Base-by-base conservation (phyloP, 2,888 invertebrate species). In the Athripsodes cinereus region DNA sequence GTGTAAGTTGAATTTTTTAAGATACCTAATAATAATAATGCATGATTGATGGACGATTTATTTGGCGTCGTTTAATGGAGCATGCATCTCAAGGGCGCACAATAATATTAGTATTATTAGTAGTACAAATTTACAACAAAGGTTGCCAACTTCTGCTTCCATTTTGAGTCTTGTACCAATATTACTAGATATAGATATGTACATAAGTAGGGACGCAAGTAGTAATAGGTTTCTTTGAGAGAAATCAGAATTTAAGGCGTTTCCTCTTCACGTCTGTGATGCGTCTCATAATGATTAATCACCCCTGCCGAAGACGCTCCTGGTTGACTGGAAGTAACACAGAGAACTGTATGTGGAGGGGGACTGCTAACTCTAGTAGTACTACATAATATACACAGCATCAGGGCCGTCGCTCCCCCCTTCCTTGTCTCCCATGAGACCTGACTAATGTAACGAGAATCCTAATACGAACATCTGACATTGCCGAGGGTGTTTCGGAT, bases 281-380 rank as follows among this genome's bases (percentile, higher is more conserved):
- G 60, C 55, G 60, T 52, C 22, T 26, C 60, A 63, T n/a, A n/a
- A n/a, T 63, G 63, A 63, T 63, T 63, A 63, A 63, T 62, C 61
- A 55, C 56, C 60, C 35, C 62, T 59, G 63, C 59, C n/a, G n/a
- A n/a, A n/a, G n/a, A n/a, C n/a, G n/a, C n/a, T n/a, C n/a, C n/a
- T 63, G 63, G 61, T 21, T 40, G 40, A 40, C 40, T 40, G 40
- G 40, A 40, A 40, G 40, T 13, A 3, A 11, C 11, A n/a, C n/a
- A n/a, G n/a, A n/a, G n/a, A n/a, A n/a, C n/a, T n/a, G n/a, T n/a
- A n/a, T n/a, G n/a, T n/a, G n/a, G n/a, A n/a, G n/a, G n/a, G n/a
- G n/a, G n/a, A n/a, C n/a, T n/a, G n/a, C n/a, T n/a, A n/a, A n/a
- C n/a, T n/a, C n/a, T n/a, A n/a, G n/a, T n/a, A n/a, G n/a, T n/a